These are phyloP conservation scores for Nasonia giraulti DNA, from an alignment of 1,140 invertebrate genomes.

Conservation along the genomic window DNA sequence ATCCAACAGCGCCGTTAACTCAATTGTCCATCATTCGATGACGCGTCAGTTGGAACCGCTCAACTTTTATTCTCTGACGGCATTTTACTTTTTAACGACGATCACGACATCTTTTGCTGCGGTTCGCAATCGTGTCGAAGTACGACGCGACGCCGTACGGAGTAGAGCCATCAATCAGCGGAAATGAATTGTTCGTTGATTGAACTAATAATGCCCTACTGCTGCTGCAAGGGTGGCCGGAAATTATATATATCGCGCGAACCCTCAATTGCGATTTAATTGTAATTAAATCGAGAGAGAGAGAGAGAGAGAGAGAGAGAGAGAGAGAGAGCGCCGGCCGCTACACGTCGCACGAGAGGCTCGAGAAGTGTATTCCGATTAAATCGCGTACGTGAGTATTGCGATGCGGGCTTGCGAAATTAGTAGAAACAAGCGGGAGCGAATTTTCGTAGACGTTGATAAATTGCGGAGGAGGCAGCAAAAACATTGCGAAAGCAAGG, in stretches of 20 bases:
- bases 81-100: too few relatives aligned
- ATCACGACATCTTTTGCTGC: background rate
- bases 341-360: too few relatives aligned
- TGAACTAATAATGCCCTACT: conserved; percentile 38
- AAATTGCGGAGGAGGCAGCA: too few relatives aligned
- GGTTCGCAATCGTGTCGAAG: conserved; percentile 14
- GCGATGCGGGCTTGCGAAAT: background rate
- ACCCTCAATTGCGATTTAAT: conserved; percentile 17
- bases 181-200: conserved; percentile 57
- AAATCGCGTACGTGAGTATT: background rate
- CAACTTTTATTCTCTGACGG: background rate
- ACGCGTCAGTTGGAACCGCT: background rate
- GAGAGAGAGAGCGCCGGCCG: background rate
- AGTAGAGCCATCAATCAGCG: conserved; percentile 48
- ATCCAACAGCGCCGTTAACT: too few relatives aligned
- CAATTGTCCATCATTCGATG: too few relatives aligned
- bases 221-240: background rate
- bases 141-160: background rate
- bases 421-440: background rate
- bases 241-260: conserved; percentile 1
- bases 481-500: too few relatives aligned
- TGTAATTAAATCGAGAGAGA: conserved; percentile 44
- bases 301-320: too few relatives aligned
- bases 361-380: background rate
- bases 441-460: background rate